Evolutionary conservation across 1,140 invertebrate genomes (phyloP).

Genomic region (Riptortus pedestris): DNA sequence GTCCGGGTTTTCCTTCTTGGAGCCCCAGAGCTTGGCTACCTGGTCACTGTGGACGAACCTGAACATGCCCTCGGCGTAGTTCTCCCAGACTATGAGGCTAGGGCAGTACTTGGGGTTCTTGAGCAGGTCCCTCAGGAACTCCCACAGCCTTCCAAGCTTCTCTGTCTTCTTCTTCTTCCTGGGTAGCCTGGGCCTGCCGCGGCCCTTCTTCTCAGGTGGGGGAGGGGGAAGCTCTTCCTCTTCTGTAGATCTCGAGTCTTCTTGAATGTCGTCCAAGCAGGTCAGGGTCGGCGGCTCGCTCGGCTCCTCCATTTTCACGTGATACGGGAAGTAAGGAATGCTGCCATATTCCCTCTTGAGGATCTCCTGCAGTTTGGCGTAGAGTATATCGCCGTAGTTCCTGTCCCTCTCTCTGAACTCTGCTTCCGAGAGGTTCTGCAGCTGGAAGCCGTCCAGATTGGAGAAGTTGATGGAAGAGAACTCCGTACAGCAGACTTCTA

Average conservation of each 20-base stretch:
- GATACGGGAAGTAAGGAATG: background rate
- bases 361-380: background rate
- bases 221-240: background rate
- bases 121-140: constrained; percentile 71
- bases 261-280: background rate
- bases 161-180: constrained; percentile 24
- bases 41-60: constrained; percentile 83
- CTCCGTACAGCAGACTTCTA: background rate
- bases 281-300: background rate
- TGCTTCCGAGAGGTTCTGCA: background rate
- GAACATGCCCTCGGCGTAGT: constrained; percentile 73
- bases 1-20: constrained; percentile 71
- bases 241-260: background rate
- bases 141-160: constrained; percentile 50
- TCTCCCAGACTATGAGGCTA: constrained; percentile 75
- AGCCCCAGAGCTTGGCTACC: constrained; percentile 80
- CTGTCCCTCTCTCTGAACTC: background rate
- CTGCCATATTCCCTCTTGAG: background rate
- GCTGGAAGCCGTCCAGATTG: constrained; percentile 9
- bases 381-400: background rate
- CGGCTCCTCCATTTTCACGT: background rate
- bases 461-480: background rate
- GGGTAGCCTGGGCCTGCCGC: constrained; percentile 6
- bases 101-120: constrained; percentile 66
- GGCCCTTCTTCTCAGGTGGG: background rate